These are phyloP conservation scores for Paguma larvata DNA, from an alignment of 2,797 vertebrate genomes.

Conservation along the genomic window DNA sequence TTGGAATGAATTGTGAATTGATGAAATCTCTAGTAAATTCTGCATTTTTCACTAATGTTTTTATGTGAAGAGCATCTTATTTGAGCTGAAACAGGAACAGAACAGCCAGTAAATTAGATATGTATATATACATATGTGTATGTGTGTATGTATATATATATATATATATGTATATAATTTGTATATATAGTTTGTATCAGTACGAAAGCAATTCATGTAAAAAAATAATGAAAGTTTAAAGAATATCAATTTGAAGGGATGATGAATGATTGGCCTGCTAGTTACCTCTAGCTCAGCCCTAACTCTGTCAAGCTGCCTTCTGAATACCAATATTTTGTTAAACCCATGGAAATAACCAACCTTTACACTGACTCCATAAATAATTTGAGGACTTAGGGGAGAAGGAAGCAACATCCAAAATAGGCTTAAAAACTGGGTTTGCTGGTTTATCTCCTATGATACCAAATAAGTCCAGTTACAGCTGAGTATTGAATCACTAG, in stretches of 20 bases:
- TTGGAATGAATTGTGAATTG: background rate
- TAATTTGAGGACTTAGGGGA: background rate
- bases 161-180: background rate
- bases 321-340: slow-evolving; percentile 26
- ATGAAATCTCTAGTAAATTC: background rate
- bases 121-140: background rate
- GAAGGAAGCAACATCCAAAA: background rate
- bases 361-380: slow-evolving; percentile 51
- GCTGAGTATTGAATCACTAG: background rate
- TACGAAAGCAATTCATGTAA: background rate
- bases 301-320: background rate
- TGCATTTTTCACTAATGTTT: background rate
- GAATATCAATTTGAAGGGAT: background rate
- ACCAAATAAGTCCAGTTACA: background rate
- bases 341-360: background rate
- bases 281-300: background rate
- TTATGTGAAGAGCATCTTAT: background rate
- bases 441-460: background rate
- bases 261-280: background rate
- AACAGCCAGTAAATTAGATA: background rate
- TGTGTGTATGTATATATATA: background rate
- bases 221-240: slow-evolving; percentile 32
- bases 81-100: background rate
- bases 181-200: background rate
- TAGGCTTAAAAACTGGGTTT: background rate